phyloP scores from a whole-genome alignment of 2,797 vertebrate genomes.

The Epinephelus coioides region DNA sequence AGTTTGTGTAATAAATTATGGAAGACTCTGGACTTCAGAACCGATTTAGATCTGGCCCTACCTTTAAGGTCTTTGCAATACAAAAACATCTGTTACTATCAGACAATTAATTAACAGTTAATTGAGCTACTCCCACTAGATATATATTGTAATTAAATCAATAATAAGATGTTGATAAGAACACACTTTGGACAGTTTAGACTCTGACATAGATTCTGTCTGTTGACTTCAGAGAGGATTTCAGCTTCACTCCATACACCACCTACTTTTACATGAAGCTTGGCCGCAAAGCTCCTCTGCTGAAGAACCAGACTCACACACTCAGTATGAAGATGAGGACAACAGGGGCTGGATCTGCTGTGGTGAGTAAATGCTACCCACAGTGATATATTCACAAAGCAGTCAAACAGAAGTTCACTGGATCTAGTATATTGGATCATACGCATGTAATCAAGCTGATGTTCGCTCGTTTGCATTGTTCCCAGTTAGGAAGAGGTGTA shows the following conservation, averaged over 20 bases:
- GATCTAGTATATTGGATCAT: background rate
- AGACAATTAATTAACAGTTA: background rate
- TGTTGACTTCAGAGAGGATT: slow-evolving; percentile 89
- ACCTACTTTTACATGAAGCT: slow-evolving; percentile 96
- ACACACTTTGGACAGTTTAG: background rate
- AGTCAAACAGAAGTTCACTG: background rate
- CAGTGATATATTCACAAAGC: background rate
- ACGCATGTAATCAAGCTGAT: no score
- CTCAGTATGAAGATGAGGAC: slow-evolving; percentile 86
- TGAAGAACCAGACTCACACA: slow-evolving; percentile 85
- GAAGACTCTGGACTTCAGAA: background rate
- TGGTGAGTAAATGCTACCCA: slow-evolving; percentile 65
- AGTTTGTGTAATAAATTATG: background rate
- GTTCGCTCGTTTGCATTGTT: no score
- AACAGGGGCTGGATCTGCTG: background rate
- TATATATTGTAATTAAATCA: background rate
- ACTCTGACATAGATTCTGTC: background rate
- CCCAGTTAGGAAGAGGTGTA: no score
- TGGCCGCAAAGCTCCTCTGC: slow-evolving; percentile 90
- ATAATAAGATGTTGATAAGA: background rate
- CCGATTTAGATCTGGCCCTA: no score
- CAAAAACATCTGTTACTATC: no score
- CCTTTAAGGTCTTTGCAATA: no score
- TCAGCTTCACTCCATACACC: slow-evolving; percentile 96
- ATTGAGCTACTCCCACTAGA: background rate